These are phyloP conservation scores for Yponomeuta malinellus DNA, from an alignment of 2,888 invertebrate species.

Conservation along the genomic window DNA sequence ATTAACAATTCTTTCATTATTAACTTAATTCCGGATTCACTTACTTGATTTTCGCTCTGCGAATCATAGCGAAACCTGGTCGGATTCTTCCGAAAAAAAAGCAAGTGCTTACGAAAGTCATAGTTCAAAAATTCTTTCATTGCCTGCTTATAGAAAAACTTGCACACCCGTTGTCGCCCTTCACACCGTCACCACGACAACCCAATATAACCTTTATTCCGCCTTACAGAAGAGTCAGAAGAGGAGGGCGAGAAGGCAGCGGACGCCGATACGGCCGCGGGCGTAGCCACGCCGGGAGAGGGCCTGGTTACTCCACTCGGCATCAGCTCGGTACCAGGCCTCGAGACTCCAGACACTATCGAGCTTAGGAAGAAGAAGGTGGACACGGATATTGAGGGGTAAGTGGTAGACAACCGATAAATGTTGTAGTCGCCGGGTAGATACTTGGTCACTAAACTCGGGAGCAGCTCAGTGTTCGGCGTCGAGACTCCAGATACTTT, in stretches of 20 bases:
- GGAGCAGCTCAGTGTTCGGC: constrained; percentile 93
- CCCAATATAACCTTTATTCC: not conserved
- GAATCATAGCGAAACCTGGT: too few species aligned
- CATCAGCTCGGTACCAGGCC: constrained; percentile 91
- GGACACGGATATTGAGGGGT: constrained; percentile 97
- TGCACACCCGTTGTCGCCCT: not conserved
- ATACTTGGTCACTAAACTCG: constrained; percentile 91
- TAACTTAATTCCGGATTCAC: too few species aligned
- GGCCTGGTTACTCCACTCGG: constrained; percentile 97
- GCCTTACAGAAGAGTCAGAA: constrained; percentile 54
- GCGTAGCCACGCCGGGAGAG: constrained; percentile 94
- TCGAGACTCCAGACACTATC: constrained; percentile 99
- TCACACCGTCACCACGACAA: not conserved
- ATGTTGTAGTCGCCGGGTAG: too few species aligned
- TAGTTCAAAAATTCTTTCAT: too few species aligned
- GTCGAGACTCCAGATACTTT: constrained; percentile 80
- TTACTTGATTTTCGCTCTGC: too few species aligned
- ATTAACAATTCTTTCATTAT: too few species aligned
- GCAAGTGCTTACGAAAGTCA: too few species aligned
- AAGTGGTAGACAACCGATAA: constrained; percentile 29
- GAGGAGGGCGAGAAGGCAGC: constrained; percentile 44
- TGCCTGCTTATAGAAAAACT: too few species aligned
- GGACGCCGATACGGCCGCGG: constrained; percentile 81
- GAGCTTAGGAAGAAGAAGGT: constrained; percentile 98
- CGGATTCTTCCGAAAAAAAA: too few species aligned